Evolutionary conservation across 1,140 invertebrate genomes (phyloP), one percentile per base, ranked within the genome.

Genomic region (Drosophila mayri): DNA sequence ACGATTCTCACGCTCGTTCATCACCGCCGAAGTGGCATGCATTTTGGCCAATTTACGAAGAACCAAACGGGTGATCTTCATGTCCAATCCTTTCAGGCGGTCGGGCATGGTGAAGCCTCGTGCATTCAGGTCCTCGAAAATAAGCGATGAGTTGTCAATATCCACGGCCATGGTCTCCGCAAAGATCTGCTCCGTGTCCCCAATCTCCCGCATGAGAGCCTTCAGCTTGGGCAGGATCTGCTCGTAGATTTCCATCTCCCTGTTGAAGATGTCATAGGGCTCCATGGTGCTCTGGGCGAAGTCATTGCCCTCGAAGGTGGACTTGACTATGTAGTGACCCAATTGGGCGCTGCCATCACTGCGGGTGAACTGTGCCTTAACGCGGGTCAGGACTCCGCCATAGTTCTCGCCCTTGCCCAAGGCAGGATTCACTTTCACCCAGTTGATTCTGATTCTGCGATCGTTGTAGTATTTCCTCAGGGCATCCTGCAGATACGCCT

Each of bases 41-140:
- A 95, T 94, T 74, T 90, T 94, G 4, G 94, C 95, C 65, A 95
- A 54, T 65, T 94, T 94, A 0, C 93, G 90, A 4, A 95, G 77
- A 10, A 95, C 94, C 9, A 95, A 58, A 46, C 93, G 77, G 10
- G 92, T 87, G 54, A 94, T 93, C 3, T 93, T 73, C 37, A 94
- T 65, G 79, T 95, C 94, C 30, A 95, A 79, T 7, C 94, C 94
- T 14, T 79, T 47, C 30, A 94, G 78, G 35, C 94, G 93, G 76
- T 94, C 90, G 0, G 94, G 93, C 94, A 95, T 95, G 0, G 81
- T 57, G 49, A 76, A 93, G 11, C 75, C 79, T 4, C 82, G 77
- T 3, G 59, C 79, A 50, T 59, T 86, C 0, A 93, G 79, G 67
- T 93, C 92, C 59, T 93, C 91, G 40, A 93, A 93, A 20, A 93